phyloP scores from a whole-genome alignment of 2,113 vertebrate genomes.

The Phyllostomus hastatus region DNA sequence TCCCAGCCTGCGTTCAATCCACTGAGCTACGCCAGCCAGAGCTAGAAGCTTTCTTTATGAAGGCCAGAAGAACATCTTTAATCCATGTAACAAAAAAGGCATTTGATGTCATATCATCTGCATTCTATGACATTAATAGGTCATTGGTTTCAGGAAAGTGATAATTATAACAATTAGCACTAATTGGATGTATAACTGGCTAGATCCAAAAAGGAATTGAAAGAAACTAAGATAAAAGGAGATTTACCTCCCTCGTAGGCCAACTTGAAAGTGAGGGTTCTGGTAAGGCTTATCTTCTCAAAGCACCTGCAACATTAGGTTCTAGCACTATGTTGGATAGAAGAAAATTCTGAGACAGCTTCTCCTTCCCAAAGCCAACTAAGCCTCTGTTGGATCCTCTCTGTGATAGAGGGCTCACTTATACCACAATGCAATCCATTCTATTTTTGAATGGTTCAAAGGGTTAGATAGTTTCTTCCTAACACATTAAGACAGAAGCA shows the following conservation, averaged over 20 bases:
- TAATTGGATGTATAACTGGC: slow-evolving; percentile 9
- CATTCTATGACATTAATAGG: slow-evolving; percentile 23
- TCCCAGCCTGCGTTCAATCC: too few species aligned
- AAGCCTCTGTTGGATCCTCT: not conserved
- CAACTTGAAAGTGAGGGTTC: not conserved
- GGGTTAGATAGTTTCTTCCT: not conserved
- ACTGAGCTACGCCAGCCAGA: too few species aligned
- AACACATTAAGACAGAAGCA: not conserved
- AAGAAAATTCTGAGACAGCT: not conserved
- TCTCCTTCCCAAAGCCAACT: not conserved
- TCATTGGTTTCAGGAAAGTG: slow-evolving; percentile 26
- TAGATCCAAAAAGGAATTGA: not conserved
- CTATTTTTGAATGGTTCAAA: not conserved
- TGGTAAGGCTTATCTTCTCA: not conserved
- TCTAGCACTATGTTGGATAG: not conserved
- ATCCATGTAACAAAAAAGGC: slow-evolving; percentile 1
- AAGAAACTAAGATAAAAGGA: not conserved
- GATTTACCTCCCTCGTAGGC: not conserved
- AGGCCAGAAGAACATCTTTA: slow-evolving; percentile 8
- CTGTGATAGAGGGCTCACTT: not conserved
- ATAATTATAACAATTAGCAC: slow-evolving; percentile 11
- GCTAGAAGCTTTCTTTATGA: not conserved
- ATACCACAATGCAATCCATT: not conserved
- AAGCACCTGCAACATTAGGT: not conserved
- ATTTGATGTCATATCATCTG: not conserved